phyloP scores from a whole-genome alignment of 2,888 invertebrate species.

The Monopis laevigella region DNA sequence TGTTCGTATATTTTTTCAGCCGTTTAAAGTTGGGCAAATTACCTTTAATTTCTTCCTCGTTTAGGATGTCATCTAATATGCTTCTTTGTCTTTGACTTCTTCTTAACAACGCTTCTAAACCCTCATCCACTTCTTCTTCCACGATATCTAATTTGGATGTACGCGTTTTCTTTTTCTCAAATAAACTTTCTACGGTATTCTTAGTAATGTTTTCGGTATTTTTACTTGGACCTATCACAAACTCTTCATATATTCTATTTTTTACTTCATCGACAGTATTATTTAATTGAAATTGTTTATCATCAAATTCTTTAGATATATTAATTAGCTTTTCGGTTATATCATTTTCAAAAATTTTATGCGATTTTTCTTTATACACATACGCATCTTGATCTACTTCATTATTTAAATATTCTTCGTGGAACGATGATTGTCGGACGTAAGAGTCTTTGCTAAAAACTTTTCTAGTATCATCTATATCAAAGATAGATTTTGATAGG shows the following conservation, averaged over 20 bases:
- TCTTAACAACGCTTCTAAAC: slow-evolving; percentile 70
- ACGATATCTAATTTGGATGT: slow-evolving; percentile 38
- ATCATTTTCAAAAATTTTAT: slow-evolving; percentile 56
- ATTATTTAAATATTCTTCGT: slow-evolving; percentile 51
- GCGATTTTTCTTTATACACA: slow-evolving; percentile 46
- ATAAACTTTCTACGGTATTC: slow-evolving; percentile 42
- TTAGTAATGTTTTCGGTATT: slow-evolving; percentile 47
- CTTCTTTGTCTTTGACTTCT: slow-evolving; percentile 75
- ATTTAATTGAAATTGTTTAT: slow-evolving; percentile 39
- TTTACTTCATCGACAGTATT: slow-evolving; percentile 45
- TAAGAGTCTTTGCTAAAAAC: slow-evolving; percentile 59
- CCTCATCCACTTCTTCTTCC: slow-evolving; percentile 66
- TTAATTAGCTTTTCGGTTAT: slow-evolving; percentile 56
- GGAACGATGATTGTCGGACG: slow-evolving; percentile 53
- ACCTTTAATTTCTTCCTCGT: slow-evolving; percentile 65
- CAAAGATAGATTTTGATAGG: slow-evolving; percentile 59
- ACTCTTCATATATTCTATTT: slow-evolving; percentile 52
- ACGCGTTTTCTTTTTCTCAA: slow-evolving; percentile 43
- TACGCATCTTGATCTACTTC: slow-evolving; percentile 38
- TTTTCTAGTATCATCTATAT: slow-evolving; percentile 59
- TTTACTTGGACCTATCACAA: slow-evolving; percentile 43
- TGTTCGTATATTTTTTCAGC: slow-evolving; percentile 26
- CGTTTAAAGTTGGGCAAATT: slow-evolving; percentile 34
- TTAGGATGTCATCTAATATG: slow-evolving; percentile 74
- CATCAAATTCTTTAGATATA: slow-evolving; percentile 54